Conservation (phyloP, 1,140 invertebrate genomes). For the Agrypnia vestita region DNA sequence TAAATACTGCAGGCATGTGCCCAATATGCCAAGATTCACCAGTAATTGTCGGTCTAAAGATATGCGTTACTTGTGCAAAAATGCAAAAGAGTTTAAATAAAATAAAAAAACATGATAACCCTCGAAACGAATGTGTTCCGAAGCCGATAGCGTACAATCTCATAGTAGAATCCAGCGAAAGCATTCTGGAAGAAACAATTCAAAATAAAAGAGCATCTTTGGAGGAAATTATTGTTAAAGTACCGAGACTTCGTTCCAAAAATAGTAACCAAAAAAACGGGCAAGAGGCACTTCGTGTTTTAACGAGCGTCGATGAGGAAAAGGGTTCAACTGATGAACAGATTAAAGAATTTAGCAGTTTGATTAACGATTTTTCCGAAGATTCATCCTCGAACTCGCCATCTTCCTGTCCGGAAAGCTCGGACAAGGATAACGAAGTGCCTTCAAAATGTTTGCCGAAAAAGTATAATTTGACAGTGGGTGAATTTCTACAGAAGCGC, state of each 20-base stretch:
- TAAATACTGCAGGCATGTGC: constrained; percentile 1
- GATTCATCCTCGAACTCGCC: constrained; percentile 1
- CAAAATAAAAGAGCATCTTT: constrained; percentile 60
- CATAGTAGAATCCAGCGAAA: constrained; percentile 69
- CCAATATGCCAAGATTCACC: constrained; percentile 47
- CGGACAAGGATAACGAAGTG: constrained; percentile 11
- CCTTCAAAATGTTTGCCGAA: constrained; percentile 30
- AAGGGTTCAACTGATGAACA: constrained; percentile 55
- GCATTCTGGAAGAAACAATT: constrained; percentile 65
- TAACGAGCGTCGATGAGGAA: constrained; percentile 17
- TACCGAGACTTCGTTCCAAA: constrained; percentile 63
- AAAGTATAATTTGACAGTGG: constrained; percentile 64
- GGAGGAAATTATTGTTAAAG: constrained; percentile 68
- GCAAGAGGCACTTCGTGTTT: constrained; percentile 13
- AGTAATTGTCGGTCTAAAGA: constrained; percentile 47
- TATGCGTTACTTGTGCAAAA: constrained; percentile 57
- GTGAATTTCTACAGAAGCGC: constrained; percentile 69
- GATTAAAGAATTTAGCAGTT: constrained; percentile 52
- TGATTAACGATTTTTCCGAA: constrained; percentile 44
- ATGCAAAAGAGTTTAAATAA: neutral
- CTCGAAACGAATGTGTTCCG: constrained; percentile 52
- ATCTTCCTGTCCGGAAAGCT: neutral
- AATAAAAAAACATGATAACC: constrained; percentile 60
- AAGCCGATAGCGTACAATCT: constrained; percentile 70
- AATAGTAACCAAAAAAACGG: constrained; percentile 29